These are phyloP conservation scores for Pantherophis alleghaniensis DNA, from an alignment of 2,797 vertebrate genomes.

Conservation along the genomic window DNA sequence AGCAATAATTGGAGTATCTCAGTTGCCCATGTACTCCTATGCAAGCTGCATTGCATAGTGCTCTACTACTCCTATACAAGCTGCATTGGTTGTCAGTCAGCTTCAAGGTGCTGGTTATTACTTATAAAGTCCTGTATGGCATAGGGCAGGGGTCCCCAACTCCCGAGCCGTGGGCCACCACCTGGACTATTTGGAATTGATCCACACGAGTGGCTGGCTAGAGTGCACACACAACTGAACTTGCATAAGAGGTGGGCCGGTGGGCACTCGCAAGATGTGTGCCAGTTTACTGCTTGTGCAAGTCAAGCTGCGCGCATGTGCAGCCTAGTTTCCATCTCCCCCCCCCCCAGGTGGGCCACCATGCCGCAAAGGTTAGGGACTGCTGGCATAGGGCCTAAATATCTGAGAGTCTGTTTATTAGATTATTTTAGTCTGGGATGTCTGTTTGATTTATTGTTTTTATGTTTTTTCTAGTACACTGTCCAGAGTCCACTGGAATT, in stretches of 20 bases:
- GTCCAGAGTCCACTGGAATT: not conserved
- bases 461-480: not conserved
- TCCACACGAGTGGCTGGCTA: not conserved
- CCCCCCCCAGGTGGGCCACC: too few species aligned
- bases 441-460: not conserved
- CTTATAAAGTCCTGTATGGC: not conserved
- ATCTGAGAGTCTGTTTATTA: not conserved
- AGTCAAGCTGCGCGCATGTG: not conserved
- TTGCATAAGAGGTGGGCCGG: not conserved
- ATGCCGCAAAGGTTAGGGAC: too few species aligned
- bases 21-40: not conserved
- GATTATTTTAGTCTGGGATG: not conserved
- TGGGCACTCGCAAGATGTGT: not conserved
- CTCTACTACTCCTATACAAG: not conserved
- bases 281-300: not conserved
- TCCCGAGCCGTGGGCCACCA: not conserved
- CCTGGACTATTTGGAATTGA: not conserved
- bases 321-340: not conserved
- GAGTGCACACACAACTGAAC: not conserved
- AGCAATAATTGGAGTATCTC: not conserved
- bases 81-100: not conserved
- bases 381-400: not conserved
- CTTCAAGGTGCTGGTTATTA: not conserved
- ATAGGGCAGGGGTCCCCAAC: not conserved
- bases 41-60: not conserved